Evolutionary conservation across 2,888 invertebrate species (phyloP), one percentile per base, ranked within the genome.

Genomic region (Axea sp.): DNA sequence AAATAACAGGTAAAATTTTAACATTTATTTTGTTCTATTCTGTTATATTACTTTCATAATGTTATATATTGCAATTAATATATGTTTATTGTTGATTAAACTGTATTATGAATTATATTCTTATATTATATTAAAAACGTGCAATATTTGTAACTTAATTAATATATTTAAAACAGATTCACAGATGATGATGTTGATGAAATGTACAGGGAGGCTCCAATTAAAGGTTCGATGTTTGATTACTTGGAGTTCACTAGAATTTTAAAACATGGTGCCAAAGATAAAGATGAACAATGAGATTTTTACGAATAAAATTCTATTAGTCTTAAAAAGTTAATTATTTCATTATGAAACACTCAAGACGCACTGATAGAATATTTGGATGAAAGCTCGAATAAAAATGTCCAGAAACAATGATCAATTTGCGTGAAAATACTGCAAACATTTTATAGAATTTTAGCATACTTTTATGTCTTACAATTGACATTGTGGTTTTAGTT

Each of bases 111-210:
- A 19, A 19, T 19, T 3, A 19, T 19, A 19, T 19, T 19, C n/a
- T 19, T 3, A 19, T 19, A 19, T 19, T 19, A 19, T n/a, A 19
- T 19, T 19, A 4, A 2, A 2, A 19, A 19, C 2, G 19, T 19
- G 4, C 4, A 6, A 3, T 26, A 26, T 1, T 26, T 26, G 3
- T 4, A 26, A 26, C 6, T 26, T 7, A 26, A 12, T 26, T 26
- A 26, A 26, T 22, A 8, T 37, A 30, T 19, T 37, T 24, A 11
- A 4, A 19, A 8, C 17, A 87, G 87, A 35, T 95, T 95, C 88
- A 92, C 95, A n/a, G 98, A 98, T 83, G 98, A 98, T 84, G 98
- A 98, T 88, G 98, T 99, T 0, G 99, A 99, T 87, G 98, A 99
- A 88, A 98, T 99, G 96, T 95, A 97, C 84, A 92, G 98, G 2